Evolutionary conservation across 2,888 invertebrate genomes (phyloP).

Genomic region (Platycheirus rosarum): DNA sequence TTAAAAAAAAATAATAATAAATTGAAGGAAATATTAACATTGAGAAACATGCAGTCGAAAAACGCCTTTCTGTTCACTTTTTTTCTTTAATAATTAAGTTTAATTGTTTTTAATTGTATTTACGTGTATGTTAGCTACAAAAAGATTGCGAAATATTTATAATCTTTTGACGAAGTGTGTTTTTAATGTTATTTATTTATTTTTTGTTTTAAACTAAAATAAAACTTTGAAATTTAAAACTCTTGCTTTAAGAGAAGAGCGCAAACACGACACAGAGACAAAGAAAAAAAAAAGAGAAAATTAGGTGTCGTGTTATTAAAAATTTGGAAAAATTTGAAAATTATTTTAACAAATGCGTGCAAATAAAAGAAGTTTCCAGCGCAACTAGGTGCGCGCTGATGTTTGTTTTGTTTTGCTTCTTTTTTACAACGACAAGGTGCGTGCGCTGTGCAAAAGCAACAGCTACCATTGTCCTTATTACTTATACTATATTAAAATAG

Average conservation of each 20-base stretch:
- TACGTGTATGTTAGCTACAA: constrained; percentile 72
- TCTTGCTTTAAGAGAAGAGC: constrained; percentile 8
- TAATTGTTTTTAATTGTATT: constrained; percentile 60
- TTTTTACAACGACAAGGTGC: constrained; percentile 30
- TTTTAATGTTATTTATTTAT: constrained; percentile 45
- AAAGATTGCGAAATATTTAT: constrained; percentile 62
- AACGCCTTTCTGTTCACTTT: constrained; percentile 52
- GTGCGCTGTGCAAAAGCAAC: constrained; percentile 67
- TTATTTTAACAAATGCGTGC: constrained; percentile 64
- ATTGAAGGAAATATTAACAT: constrained; percentile 79
- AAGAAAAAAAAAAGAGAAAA: neutral
- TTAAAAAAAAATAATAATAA: constrained; percentile 53
- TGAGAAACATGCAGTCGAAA: constrained; percentile 82
- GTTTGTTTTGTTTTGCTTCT: constrained; percentile 28
- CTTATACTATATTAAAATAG: constrained; percentile 74
- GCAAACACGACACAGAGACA: constrained; percentile 14
- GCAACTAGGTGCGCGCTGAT: constrained; percentile 20
- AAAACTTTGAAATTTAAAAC: constrained; percentile 17
- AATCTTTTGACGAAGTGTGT: constrained; percentile 73
- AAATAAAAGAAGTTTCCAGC: constrained; percentile 70
- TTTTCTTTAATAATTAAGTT: constrained; percentile 59
- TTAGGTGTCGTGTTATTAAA: constrained; percentile 29
- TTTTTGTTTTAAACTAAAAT: constrained; percentile 5
- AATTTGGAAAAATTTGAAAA: constrained; percentile 24
- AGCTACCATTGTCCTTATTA: constrained; percentile 57